Evolutionary conservation across 2,113 vertebrate genomes (phyloP), one percentile per base, ranked within the genome.

Genomic region (Nestor notabilis): DNA sequence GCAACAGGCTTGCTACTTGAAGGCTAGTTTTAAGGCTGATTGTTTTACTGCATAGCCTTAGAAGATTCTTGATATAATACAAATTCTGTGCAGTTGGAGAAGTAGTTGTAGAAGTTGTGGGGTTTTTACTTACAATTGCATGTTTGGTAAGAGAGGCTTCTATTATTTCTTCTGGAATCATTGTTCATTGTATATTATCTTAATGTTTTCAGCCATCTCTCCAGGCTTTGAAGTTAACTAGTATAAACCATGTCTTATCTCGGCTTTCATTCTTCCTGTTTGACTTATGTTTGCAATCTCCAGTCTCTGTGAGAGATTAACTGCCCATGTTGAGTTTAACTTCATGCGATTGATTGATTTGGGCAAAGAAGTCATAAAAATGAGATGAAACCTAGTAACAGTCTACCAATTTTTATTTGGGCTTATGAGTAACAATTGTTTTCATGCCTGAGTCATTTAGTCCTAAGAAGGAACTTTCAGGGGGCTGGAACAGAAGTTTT

Each of bases 401-500:
- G 93, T 92, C 29, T 55, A 46, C 39, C 61, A 50, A 85, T 69
- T 82, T 88, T 60, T 20, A 52, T 90, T 28, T 66, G 49, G 56
- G 20, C 1, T 47, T 82, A 61, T 61, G 5, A 82, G 78, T 83
- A 93, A 52, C 19, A 27, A 37, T 56, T 95, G 24, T 84, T 87
- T 92, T 94, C 52, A 83, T 82, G 78, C 23, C 58, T 46, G 91
- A 87, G 94, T 89, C 25, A 84, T 96, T 93, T 83, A 85, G 63
- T 81, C 68, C 89, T 46, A 33, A 56, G 58, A 91, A 92, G 78
- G 65, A 89, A 72, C 21, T 89, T 87, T 88, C 68, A 76, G 49
- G 84, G 14, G 44, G 31, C 39, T 71, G 78, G 28, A 66, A 10
- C 18, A 69, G 55, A 90, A 76, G 43, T 77, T 83, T 82, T 75